phyloP scores from a whole-genome alignment of 2,888 invertebrate species.

The Corbicula japonica region DNA sequence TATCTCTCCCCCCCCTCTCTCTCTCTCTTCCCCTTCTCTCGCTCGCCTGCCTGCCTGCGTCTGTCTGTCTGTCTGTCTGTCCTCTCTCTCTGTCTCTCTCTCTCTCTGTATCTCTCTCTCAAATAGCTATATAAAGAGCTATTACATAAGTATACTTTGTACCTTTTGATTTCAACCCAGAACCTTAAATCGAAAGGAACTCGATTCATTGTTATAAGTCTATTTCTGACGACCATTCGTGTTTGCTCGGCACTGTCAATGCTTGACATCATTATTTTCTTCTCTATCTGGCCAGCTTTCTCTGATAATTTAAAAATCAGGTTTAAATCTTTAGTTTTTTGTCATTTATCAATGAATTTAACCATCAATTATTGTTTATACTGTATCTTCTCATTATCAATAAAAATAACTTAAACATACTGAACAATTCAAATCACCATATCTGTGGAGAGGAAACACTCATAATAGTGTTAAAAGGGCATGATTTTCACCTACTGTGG shows the following conservation, averaged over 20 bases:
- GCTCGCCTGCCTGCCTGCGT: not conserved
- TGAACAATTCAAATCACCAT: too few relatives aligned
- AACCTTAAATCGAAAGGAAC: constrained; percentile 72
- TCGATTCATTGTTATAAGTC: constrained; percentile 70
- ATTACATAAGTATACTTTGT: constrained; percentile 19
- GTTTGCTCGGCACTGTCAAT: constrained; percentile 55
- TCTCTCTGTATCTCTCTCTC: too few relatives aligned
- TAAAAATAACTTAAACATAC: too few relatives aligned
- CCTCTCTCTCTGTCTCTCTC: too few relatives aligned
- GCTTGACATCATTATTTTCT: constrained; percentile 57
- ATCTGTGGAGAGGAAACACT: too few relatives aligned
- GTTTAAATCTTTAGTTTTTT: not conserved
- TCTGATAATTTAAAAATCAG: not conserved
- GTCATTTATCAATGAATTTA: not conserved
- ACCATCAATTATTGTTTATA: not conserved
- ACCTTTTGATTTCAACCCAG: constrained; percentile 74
- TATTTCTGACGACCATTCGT: constrained; percentile 67
- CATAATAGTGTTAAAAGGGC: too few relatives aligned
- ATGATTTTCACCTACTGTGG: too few relatives aligned
- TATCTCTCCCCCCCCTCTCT: not conserved
- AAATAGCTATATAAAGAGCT: too few relatives aligned
- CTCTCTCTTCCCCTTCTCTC: not conserved
- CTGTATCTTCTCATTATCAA: not conserved
- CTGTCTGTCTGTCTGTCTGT: not conserved
- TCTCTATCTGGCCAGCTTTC: constrained; percentile 39